These are phyloP conservation scores for Sweltsa coloradensis DNA, from an alignment of 1,140 invertebrate genomes.

Conservation along the genomic window DNA sequence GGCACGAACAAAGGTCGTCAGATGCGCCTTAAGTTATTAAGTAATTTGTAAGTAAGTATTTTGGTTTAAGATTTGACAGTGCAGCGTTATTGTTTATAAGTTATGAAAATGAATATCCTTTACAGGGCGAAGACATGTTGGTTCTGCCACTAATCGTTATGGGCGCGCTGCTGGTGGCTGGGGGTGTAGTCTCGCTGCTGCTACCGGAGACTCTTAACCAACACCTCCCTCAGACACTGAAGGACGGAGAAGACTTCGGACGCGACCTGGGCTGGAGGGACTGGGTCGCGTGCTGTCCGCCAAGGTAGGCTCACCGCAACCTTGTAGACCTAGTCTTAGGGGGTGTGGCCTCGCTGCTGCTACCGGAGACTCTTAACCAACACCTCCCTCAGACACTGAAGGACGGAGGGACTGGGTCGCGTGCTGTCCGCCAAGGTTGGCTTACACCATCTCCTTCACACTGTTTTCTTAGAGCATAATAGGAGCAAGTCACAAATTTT, in stretches of 20 bases:
- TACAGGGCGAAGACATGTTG: conserved; percentile 8
- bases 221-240: conserved; percentile 32
- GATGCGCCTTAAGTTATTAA: no score
- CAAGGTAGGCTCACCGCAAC: conserved; percentile 2
- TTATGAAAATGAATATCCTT: no score
- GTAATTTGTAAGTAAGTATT: no score
- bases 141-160: conserved; percentile 33
- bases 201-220: conserved; percentile 36
- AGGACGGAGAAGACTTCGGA: conserved; percentile 29
- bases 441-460: neutral
- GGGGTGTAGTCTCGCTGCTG: conserved; percentile 31
- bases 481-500: neutral
- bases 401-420: conserved; percentile 16
- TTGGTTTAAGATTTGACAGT: no score
- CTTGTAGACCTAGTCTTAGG: no score
- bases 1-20: no score
- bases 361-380: conserved; percentile 21
- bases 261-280: conserved; percentile 11
- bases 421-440: neutral
- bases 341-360: neutral
- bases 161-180: conserved; percentile 30
- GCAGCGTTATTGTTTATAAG: no score
- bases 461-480: neutral
- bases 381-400: conserved; percentile 33
- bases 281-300: conserved; percentile 6